Conservation (phyloP, 2,888 invertebrate species). For the Eucera pruinosa region DNA sequence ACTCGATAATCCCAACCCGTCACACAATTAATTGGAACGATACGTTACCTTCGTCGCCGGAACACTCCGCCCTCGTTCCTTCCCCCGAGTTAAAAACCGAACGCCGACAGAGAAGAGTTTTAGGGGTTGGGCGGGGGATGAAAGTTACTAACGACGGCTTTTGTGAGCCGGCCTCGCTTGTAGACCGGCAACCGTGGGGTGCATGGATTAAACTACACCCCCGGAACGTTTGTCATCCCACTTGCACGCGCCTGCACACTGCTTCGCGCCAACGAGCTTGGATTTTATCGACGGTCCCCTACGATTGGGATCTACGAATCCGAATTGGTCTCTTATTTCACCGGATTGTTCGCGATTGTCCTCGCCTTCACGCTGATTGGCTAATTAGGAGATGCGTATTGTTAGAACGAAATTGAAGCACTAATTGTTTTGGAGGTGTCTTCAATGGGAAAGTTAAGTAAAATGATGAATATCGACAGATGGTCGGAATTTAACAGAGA, state of each 20-base stretch:
- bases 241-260: conserved; percentile 31
- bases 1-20: conserved; percentile 60
- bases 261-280: conserved; percentile 26
- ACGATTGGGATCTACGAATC: neutral
- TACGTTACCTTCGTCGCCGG: conserved; percentile 62
- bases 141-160: conserved; percentile 79
- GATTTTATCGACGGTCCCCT: conserved; percentile 42
- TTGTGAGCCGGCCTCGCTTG: conserved; percentile 67
- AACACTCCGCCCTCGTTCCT: conserved; percentile 7
- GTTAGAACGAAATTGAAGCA: neutral
- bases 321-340: conserved; percentile 20
- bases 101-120: conserved; percentile 26
- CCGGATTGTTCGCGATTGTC: conserved; percentile 5
- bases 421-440: too few relatives aligned
- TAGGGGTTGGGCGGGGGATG: conserved; percentile 57
- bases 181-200: conserved; percentile 58
- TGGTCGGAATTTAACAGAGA: neutral
- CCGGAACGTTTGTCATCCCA: conserved; percentile 72
- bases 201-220: conserved; percentile 71
- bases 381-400: neutral
- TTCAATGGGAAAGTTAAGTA: too few relatives aligned
- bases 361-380: neutral
- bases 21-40: conserved; percentile 74
- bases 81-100: conserved; percentile 50
- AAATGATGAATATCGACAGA: neutral